Evolutionary conservation across 2,888 invertebrate genomes (phyloP), one percentile per base, ranked within the genome.

Genomic region (Panorpa germanica): DNA sequence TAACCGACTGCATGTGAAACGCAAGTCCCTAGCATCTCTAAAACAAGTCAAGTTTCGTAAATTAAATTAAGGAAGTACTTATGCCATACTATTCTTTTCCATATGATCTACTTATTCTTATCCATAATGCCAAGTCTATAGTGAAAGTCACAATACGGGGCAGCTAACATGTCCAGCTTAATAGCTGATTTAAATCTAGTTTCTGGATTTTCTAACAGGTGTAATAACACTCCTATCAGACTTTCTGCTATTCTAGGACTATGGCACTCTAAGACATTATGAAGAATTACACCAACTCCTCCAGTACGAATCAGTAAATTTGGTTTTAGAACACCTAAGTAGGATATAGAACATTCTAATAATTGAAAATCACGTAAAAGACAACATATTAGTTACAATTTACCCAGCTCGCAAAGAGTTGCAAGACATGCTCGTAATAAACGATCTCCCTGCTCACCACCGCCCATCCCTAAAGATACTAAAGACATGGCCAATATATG

Each of bases 111-210:
- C 76, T 72, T 72, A 52, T 67, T 71, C 41, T 69, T 65, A 45
- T 75, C 73, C 48, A 69, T 68, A 43, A 74, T 77, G 14, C 70
- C 68, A 33, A 72, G 63, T 36, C 72, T 61, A 48, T 72, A 71
- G 48, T 86, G 85, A 47, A 85, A 77, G 55, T 93, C 93, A 45
- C 91, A 90, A 50, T 91, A 88, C 0, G 93, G 91, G 10, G 91
- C 86, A 34, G 86, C 74, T 28, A 96, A 65, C 51, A 80, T 80
- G 50, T 86, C 70, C 33, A 93, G 64, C 48, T 88, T 80, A 16
- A 88, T 67, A 19, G 70, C 66, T 9, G 80, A 77, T 30, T 68
- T 64, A 40, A 64, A 61, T 31, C 93, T 62, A 3, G 86, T 81
- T 22, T 66, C 61, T 1, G 91, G 91, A 50, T 74, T 73, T 52